Base-by-base conservation (phyloP, 2,797 vertebrate species). In the Sebastiscus albofasciatus region DNA sequence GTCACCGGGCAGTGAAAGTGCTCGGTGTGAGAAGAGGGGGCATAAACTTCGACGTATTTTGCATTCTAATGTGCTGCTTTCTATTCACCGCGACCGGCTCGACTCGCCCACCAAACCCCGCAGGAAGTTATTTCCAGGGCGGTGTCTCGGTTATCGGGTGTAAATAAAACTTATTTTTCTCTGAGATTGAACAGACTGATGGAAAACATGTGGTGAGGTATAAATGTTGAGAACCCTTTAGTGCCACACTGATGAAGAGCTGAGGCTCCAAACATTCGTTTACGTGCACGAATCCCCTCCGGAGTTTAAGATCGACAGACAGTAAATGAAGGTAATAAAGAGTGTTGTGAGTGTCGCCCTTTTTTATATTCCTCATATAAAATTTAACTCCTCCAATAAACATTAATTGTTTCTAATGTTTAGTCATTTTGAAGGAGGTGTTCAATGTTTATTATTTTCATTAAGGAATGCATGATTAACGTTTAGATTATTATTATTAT, bases 61-160 rank as follows among this genome's bases (percentile, higher is more conserved):
- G 52, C 46, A 70, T 79, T 26, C 18, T 64, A 18, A 67, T 87
- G 70, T 5, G 16, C 39, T 72, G 66, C 34, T 64, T 55, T 29
- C 14, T 27, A 2, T 58, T 77, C 29, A 20, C 61, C 2, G 36
- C 71, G 22, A 31, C 13, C 1, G 16, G 34, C 34, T 58, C 4
- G 7, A 12, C n/a, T 27, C 11, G 1, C 42, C 14, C 42, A 52
- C 46, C 8, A 52, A 52, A 52, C 46, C 55, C 33, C n/a, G 29
- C 33, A 0, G 65, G 16, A n/a, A 29, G 7, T 54, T 6, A 5
- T 16, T 26, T 58, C 24, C 34, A 66, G 33, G 5, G 3, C 27
- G 5, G 0, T 29, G 52, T 31, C 12, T 6, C 3, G 9, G 59
- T 33, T 22, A 20, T 52, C 42, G 16, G 52, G 8, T 26, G 5